phyloP scores from a whole-genome alignment of 2,113 vertebrate species.

The Procavia capensis region DNA sequence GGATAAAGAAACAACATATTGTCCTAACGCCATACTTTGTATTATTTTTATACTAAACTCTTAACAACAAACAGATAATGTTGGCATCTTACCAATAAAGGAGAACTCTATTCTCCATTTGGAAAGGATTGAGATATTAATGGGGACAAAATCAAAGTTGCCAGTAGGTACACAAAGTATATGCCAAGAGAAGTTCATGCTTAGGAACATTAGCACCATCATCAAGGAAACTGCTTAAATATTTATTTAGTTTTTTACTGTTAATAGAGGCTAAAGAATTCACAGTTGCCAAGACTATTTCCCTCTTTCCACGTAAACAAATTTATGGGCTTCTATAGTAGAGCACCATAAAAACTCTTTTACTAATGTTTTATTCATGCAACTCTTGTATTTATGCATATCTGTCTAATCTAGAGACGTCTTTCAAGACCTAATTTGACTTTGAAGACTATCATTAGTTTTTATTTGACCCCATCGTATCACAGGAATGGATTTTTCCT shows the following conservation, averaged over 20 bases:
- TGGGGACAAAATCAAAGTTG: not conserved
- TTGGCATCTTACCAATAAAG: not conserved
- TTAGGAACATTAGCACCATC: not conserved
- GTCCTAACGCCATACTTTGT: not conserved
- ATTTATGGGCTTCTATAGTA: not conserved
- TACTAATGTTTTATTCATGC: not conserved
- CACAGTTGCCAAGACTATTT: not conserved
- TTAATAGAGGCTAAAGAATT: slow-evolving; percentile 8
- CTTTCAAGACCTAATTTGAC: not conserved
- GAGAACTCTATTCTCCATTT: not conserved
- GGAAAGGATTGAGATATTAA: slow-evolving; percentile 44
- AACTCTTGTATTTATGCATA: not conserved
- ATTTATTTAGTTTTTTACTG: slow-evolving; percentile 58
- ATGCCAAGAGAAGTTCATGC: not conserved
- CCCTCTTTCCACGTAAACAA: not conserved
- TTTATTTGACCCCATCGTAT: not conserved
- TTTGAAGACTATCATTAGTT: not conserved
- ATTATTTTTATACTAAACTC: not conserved
- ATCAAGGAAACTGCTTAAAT: slow-evolving; percentile 40
- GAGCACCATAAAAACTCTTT: not conserved
- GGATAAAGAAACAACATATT: not conserved
- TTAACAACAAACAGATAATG: not conserved
- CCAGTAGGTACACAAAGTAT: not conserved
- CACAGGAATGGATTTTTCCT: not conserved
- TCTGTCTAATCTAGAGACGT: not conserved